A percentile compares a stretch with the other conserved stretches of the same genome.
Evolutionary conservation across 2,113 vertebrate genomes (phyloP).

Genomic region (Brienomyrus brachyistius): DNA sequence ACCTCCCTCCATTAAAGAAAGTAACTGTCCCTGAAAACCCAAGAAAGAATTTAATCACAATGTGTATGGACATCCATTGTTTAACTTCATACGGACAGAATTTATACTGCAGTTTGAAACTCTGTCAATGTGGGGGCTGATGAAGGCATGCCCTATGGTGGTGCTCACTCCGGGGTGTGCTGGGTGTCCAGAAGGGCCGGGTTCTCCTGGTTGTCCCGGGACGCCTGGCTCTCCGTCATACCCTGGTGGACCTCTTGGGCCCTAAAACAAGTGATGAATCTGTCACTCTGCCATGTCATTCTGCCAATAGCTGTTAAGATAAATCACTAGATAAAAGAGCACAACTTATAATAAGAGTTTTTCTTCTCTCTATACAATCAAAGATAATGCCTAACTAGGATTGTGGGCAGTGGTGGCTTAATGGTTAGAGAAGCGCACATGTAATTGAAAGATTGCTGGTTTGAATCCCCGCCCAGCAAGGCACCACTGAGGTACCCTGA

Average conservation of each 20-base stretch:
- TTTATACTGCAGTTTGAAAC: neutral
- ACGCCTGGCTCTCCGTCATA: slow-evolving; percentile 90
- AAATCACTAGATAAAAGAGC: neutral
- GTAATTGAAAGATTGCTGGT: too few species aligned
- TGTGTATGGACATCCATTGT: neutral
- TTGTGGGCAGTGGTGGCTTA: too few species aligned
- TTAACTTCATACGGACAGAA: neutral
- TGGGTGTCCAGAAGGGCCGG: slow-evolving; percentile 84
- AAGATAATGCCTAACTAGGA: neutral
- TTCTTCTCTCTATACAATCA: neutral
- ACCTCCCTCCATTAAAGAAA: slow-evolving; percentile 79
- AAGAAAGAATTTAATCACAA: slow-evolving; percentile 4
- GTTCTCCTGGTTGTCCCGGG: slow-evolving; percentile 85
- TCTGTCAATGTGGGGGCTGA: neutral
- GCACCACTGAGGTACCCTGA: too few species aligned
- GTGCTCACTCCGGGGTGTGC: slow-evolving; percentile 70
- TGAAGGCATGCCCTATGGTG: neutral
- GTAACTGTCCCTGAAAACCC: slow-evolving; percentile 62
- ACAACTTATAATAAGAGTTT: neutral
- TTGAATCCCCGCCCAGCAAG: too few species aligned
- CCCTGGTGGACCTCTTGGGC: slow-evolving; percentile 76
- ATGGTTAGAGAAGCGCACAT: too few species aligned
- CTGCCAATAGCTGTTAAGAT: neutral
- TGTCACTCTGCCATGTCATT: neutral
- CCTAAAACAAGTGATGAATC: slow-evolving; percentile 54